Percentiles rank a stretch among this genome's conserved stretches.
These are phyloP conservation scores for Meles meles DNA, from an alignment of 2,113 vertebrate genomes.

Conservation along the genomic window DNA sequence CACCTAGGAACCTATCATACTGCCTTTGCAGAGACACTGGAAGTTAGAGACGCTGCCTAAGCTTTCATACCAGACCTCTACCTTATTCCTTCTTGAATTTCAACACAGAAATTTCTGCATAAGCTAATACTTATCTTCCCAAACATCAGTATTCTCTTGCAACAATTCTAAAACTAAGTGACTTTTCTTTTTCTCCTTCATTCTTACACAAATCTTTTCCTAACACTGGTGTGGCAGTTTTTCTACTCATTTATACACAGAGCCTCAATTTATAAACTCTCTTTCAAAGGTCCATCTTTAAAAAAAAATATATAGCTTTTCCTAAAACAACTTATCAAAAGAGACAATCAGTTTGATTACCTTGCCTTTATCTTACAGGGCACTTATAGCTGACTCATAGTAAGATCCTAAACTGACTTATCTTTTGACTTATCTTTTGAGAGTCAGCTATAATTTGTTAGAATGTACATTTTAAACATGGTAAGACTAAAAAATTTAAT, in stretches of 20 bases:
- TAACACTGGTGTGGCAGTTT: neutral
- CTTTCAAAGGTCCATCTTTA: neutral
- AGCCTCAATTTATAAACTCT: neutral
- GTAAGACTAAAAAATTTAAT: neutral
- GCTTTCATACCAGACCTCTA: neutral
- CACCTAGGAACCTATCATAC: neutral
- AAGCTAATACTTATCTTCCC: neutral
- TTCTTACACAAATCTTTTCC: neutral
- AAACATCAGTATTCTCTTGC: slow-evolving; percentile 6
- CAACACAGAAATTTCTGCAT: neutral
- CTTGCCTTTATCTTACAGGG: neutral
- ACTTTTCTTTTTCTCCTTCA: neutral
- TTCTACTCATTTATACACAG: neutral
- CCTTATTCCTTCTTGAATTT: slow-evolving; percentile 23
- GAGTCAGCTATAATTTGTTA: neutral
- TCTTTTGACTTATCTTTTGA: slow-evolving; percentile 20
- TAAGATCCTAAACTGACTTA: slow-evolving; percentile 14
- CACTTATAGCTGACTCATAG: neutral
- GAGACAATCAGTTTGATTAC: neutral
- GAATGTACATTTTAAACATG: slow-evolving; percentile 17
- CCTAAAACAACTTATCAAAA: neutral
- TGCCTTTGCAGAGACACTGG: neutral
- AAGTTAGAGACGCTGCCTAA: neutral
- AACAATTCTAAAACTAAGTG: slow-evolving; percentile 11
- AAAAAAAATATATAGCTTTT: neutral